These are phyloP conservation scores for Hirtodrosophila cameraria DNA, from an alignment of 2,888 invertebrate genomes.

Conservation along the genomic window DNA sequence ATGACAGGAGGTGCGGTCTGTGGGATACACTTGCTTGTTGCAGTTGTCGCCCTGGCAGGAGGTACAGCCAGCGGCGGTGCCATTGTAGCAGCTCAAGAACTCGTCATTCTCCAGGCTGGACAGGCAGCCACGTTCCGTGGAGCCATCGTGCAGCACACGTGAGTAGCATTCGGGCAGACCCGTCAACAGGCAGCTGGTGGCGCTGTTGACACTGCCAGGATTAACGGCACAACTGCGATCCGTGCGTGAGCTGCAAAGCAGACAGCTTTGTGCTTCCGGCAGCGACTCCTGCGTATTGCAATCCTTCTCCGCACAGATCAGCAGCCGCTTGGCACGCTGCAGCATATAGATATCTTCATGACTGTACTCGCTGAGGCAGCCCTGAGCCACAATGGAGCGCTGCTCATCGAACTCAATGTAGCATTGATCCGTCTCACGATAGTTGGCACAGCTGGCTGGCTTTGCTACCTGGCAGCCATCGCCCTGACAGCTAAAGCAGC, in stretches of 20 bases:
- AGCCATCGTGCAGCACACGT: slow-evolving; percentile 74
- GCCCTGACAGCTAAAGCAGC: slow-evolving; percentile 71
- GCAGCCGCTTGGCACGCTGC: slow-evolving; percentile 63
- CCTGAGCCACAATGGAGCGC: slow-evolving; percentile 53
- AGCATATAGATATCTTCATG: slow-evolving; percentile 64
- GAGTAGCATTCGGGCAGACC: slow-evolving; percentile 78
- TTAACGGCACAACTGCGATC: slow-evolving; percentile 70
- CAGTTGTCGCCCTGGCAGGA: slow-evolving; percentile 69
- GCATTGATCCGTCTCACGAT: slow-evolving; percentile 75
- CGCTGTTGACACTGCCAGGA: slow-evolving; percentile 45
- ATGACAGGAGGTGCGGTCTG: slow-evolving; percentile 70
- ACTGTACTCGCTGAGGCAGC: slow-evolving; percentile 77
- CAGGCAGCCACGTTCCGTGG: slow-evolving; percentile 81
- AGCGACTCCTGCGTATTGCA: slow-evolving; percentile 71
- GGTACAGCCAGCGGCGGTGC: slow-evolving; percentile 66
- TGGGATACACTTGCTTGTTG: slow-evolving; percentile 72
- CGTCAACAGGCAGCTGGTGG: slow-evolving; percentile 49
- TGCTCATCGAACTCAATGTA: slow-evolving; percentile 74
- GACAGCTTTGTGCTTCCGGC: slow-evolving; percentile 59
- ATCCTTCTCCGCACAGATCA: slow-evolving; percentile 66
- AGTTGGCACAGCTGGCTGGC: slow-evolving; percentile 57
- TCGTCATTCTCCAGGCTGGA: slow-evolving; percentile 76
- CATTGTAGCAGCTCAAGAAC: slow-evolving; percentile 75
- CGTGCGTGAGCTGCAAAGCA: slow-evolving; percentile 79
- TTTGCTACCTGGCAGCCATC: slow-evolving; percentile 67